Base-by-base conservation (phyloP, 1,140 invertebrate species). In the Aethina tumida region DNA sequence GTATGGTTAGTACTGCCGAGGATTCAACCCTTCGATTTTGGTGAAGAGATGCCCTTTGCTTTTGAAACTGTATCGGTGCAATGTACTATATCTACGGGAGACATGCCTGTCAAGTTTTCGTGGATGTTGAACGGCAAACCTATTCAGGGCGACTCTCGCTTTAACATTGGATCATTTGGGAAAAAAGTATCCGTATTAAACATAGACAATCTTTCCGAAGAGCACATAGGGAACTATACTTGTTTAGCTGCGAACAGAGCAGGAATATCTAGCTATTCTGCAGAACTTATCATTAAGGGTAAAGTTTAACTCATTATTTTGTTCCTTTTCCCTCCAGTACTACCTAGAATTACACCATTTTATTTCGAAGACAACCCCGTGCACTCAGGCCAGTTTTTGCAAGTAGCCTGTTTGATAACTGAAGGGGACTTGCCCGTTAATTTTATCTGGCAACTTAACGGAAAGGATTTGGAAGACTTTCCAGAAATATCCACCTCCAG, bases 151-250 rank as follows among this genome's bases (percentile, higher is more conserved):
- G 41, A 31, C n/a, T 29, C 33, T 5, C 44, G 47, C 20, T 41
- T 44, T 15, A 36, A 22, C 8, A 32, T 49, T 4, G 43, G 55
- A 3, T 76, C 72, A 60, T 56, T 80, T 47, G 78, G 80, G 27
- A 71, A 74, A 42, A 73, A 75, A 50, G 75, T 75, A 38, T 77
- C 73, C 39, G 67, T 85, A 48, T 62, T 93, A 38, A 75, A 74
- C 14, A 88, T 91, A 43, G 75, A 81, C 39, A 71, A 77, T 5
- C 77, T 79, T 36, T 75, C 72, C 43, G 77, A 79, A 30, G 71
- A 71, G 53, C 81, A 87, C 63, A 73, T 72, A 15, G 84, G 84
- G 34, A 81, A 84, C 58, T 90, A 88, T 62, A 84, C 83, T 15
- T 90, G 85, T 64, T 72, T 71, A 33, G 82, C 72, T 71, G 52